These are phyloP conservation scores for Neodiprion lecontei DNA, from an alignment of 1,140 invertebrate species.

Conservation along the genomic window DNA sequence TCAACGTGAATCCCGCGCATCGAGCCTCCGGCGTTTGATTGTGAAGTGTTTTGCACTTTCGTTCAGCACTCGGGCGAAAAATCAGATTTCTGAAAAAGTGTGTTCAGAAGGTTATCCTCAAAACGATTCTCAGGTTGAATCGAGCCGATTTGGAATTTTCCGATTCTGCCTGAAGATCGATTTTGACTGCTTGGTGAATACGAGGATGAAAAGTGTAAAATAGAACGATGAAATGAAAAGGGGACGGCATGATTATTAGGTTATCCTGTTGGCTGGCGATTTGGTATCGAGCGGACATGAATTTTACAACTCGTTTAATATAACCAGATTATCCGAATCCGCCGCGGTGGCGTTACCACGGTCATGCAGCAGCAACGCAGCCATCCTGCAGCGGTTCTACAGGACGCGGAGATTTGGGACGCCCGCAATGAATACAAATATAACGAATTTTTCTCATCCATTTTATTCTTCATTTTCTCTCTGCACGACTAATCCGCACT, in stretches of 20 bases:
- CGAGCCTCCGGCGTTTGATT: no score
- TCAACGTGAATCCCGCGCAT: no score
- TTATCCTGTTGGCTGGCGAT: slow-evolving; percentile 34
- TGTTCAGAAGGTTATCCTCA: no score
- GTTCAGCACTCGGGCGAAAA: no score
- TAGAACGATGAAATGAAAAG: no score
- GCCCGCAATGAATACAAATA: background rate
- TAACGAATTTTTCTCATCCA: background rate
- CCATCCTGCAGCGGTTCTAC: background rate
- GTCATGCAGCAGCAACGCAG: background rate
- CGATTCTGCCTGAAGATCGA: background rate
- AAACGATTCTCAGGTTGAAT: no score
- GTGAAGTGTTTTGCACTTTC: no score
- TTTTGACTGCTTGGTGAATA: background rate
- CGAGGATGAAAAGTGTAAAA: background rate
- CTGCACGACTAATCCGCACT: background rate
- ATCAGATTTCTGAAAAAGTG: no score
- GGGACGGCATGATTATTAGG: slow-evolving; percentile 15
- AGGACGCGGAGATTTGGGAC: background rate
- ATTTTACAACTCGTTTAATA: slow-evolving; percentile 45
- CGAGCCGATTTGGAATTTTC: slow-evolving; percentile 14
- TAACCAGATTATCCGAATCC: slow-evolving; percentile 41
- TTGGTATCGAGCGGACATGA: slow-evolving; percentile 43
- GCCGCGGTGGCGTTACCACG: background rate
- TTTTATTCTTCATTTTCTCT: background rate